These are phyloP conservation scores for Donacobius atricapilla DNA, from an alignment of 2,113 vertebrate genomes.

Conservation along the genomic window DNA sequence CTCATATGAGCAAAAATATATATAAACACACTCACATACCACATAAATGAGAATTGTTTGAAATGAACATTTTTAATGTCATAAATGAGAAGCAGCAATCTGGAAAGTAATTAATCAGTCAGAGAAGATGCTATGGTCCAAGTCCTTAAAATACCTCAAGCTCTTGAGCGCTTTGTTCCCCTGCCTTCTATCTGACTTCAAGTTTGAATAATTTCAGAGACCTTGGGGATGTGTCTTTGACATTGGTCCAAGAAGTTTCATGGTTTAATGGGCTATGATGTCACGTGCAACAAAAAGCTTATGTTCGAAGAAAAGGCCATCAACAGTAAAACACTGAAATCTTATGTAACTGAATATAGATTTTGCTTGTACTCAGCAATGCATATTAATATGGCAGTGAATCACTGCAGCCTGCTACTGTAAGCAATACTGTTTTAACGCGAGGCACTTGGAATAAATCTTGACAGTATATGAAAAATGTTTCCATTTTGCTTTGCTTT, in stretches of 20 bases:
- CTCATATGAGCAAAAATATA: background rate
- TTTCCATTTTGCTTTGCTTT: conserved; percentile 41
- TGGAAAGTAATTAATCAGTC: background rate
- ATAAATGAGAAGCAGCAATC: background rate
- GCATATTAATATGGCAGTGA: conserved; percentile 45
- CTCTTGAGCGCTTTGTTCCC: background rate
- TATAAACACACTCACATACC: background rate
- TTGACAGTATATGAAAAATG: conserved; percentile 15
- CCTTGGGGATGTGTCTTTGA: background rate
- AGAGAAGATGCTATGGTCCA: background rate
- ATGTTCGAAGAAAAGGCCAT: background rate
- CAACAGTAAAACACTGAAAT: conserved; percentile 4
- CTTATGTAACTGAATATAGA: conserved; percentile 42
- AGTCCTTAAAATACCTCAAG: background rate
- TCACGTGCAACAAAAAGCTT: conserved; percentile 15
- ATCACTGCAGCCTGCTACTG: conserved; percentile 43
- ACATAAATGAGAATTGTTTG: background rate
- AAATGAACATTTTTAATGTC: background rate
- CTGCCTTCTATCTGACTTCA: background rate
- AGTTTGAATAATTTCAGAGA: background rate
- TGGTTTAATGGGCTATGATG: conserved; percentile 19
- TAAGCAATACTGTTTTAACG: background rate
- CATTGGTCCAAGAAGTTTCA: background rate
- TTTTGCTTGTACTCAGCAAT: conserved; percentile 45
- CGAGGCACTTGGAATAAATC: conserved; percentile 38